Percentiles rank a stretch among this genome's conserved stretches.
These are phyloP conservation scores for Pachyuromys duprasi DNA, from an alignment of 2,797 vertebrate genomes.

Conservation along the genomic window DNA sequence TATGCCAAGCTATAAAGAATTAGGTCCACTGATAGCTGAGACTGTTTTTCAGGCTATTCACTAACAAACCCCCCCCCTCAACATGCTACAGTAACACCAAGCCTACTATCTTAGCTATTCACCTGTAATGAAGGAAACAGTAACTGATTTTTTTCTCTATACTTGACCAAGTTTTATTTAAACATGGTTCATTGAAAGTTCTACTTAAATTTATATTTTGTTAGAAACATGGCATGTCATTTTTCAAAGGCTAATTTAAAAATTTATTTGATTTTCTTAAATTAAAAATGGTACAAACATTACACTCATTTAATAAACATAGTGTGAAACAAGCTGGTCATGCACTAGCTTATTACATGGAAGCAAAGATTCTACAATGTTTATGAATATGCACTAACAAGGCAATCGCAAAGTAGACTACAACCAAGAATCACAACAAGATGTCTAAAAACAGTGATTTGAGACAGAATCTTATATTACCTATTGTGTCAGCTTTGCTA, in stretches of 20 bases:
- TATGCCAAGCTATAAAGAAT: background rate
- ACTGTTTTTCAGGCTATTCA: background rate
- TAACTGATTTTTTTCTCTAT: background rate
- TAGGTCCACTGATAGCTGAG: background rate
- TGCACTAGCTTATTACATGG: background rate
- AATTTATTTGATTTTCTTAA: background rate
- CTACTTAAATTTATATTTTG: conserved; percentile 42
- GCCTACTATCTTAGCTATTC: background rate
- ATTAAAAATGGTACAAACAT: conserved; percentile 43
- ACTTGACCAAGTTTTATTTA: conserved; percentile 50
- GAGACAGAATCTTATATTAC: conserved; percentile 85
- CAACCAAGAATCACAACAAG: conserved; percentile 23
- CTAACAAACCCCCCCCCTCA: background rate
- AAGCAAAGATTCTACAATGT: background rate
- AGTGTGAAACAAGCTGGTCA: conserved; percentile 2
- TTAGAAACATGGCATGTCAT: conserved; percentile 22
- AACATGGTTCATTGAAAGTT: conserved; percentile 39
- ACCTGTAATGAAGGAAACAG: conserved; percentile 36
- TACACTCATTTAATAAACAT: conserved; percentile 49
- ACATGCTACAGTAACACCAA: background rate
- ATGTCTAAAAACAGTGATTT: conserved; percentile 36
- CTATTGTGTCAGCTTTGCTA: conserved; percentile 99
- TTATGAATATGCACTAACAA: conserved; percentile 13
- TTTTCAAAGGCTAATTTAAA: conserved; percentile 58
- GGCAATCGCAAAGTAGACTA: background rate